phyloP scores from a whole-genome alignment of 2,797 vertebrate genomes.

The Spinibarbus caldwelli region DNA sequence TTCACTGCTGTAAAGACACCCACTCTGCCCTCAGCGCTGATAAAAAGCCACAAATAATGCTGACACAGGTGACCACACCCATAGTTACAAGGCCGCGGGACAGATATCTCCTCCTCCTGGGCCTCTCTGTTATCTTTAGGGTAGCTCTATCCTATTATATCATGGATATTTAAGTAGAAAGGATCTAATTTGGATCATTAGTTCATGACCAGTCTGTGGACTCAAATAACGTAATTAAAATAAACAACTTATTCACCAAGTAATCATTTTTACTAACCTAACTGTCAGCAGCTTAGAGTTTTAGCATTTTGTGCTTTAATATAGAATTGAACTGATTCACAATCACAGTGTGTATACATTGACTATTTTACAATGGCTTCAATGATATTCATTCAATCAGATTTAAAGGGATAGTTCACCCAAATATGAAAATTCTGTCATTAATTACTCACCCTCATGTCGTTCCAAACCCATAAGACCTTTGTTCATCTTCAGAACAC shows the following conservation, averaged over 20 bases:
- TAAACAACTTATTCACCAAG: not conserved
- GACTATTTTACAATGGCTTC: not conserved
- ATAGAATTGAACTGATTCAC: not conserved
- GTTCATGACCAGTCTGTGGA: not conserved
- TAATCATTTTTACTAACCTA: not conserved
- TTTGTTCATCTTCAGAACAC: no score
- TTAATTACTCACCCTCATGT: no score
- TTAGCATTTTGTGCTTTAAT: not conserved
- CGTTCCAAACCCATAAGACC: no score
- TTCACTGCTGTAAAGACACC: constrained; percentile 76
- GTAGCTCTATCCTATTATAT: constrained; percentile 69
- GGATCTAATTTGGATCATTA: constrained; percentile 66
- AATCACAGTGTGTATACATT: not conserved
- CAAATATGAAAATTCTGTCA: no score
- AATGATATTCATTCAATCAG: no score
- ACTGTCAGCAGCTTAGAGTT: not conserved
- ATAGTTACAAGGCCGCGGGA: constrained; percentile 73
- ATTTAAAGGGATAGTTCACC: no score
- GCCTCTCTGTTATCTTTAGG: constrained; percentile 71
- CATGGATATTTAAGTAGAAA: constrained; percentile 79
- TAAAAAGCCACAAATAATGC: constrained; percentile 82
- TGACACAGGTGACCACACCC: constrained; percentile 74
- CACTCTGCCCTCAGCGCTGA: constrained; percentile 80
- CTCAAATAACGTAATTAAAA: not conserved
- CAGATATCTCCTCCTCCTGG: constrained; percentile 77